These are phyloP conservation scores for Urosaurus nigricauda DNA, from an alignment of 2,797 vertebrate species.

Conservation along the genomic window DNA sequence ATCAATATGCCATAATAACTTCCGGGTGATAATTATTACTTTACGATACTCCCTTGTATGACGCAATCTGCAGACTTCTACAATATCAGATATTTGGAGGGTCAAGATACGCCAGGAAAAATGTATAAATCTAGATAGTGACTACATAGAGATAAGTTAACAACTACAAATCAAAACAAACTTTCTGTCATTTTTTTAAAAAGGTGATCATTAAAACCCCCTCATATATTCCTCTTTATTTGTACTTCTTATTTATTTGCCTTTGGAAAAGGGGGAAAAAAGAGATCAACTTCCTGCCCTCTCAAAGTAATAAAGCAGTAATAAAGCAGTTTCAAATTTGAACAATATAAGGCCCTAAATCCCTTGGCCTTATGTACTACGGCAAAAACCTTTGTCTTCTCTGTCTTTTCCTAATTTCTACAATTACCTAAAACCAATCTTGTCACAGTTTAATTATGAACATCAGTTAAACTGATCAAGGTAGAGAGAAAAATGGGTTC, in stretches of 20 bases:
- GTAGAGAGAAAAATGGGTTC: not conserved
- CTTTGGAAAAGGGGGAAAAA: conserved; percentile 30
- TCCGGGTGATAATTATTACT: no score
- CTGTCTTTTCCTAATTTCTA: not conserved
- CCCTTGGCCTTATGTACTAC: not conserved
- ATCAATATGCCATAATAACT: no score
- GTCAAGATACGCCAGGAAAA: no score
- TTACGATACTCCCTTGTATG: no score
- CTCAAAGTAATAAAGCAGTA: conserved; percentile 25
- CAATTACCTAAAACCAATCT: not conserved
- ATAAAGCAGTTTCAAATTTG: not conserved
- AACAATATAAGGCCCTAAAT: not conserved
- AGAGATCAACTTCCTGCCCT: conserved; percentile 6
- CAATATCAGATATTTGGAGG: no score
- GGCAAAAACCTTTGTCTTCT: not conserved
- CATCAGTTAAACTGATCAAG: not conserved
- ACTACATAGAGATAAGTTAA: no score
- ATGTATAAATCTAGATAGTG: no score
- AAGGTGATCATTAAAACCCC: no score
- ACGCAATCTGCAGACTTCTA: no score
- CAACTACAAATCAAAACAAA: no score
- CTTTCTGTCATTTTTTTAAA: no score
- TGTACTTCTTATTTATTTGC: not conserved
- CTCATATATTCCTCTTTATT: conserved; percentile 54
- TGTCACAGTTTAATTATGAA: not conserved